Conservation (phyloP, 2,113 vertebrate genomes). For the Columba livia region DNA sequence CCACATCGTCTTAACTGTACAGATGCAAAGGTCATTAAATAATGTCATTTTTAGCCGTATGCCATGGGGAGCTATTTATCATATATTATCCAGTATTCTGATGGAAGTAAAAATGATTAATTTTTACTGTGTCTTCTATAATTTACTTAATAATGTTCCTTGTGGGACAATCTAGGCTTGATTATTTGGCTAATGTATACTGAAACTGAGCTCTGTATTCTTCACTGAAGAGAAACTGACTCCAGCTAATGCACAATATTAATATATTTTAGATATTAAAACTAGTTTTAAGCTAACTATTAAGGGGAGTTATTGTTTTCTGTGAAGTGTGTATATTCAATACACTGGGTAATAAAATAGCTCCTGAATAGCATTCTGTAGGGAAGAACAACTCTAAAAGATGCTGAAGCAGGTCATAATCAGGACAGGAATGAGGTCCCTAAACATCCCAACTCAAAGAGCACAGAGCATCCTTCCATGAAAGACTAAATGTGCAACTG, state of each 20-base stretch:
- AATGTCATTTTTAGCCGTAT: neutral
- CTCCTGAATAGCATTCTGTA: neutral
- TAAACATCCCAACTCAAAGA: neutral
- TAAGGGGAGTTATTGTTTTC: neutral
- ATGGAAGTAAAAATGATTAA: constrained; percentile 20
- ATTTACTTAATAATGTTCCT: constrained; percentile 15
- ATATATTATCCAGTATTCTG: neutral
- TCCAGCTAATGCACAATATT: neutral
- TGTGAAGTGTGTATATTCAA: neutral
- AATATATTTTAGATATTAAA: neutral
- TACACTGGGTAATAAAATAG: neutral
- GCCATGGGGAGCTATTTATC: neutral
- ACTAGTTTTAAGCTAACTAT: neutral
- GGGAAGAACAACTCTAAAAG: neutral
- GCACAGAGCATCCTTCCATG: no score
- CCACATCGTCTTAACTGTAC: neutral
- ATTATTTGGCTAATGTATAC: neutral
- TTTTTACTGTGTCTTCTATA: neutral
- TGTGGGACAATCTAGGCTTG: neutral
- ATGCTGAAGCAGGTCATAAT: no score
- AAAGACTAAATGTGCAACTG: neutral
- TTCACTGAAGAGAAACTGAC: neutral
- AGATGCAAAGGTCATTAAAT: constrained; percentile 3
- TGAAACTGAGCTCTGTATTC: neutral
- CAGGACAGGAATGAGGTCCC: neutral